Evolutionary conservation across 2,797 vertebrate genomes (phyloP), one percentile per base, ranked within the genome.

Genomic region (Brachymystax lenok): DNA sequence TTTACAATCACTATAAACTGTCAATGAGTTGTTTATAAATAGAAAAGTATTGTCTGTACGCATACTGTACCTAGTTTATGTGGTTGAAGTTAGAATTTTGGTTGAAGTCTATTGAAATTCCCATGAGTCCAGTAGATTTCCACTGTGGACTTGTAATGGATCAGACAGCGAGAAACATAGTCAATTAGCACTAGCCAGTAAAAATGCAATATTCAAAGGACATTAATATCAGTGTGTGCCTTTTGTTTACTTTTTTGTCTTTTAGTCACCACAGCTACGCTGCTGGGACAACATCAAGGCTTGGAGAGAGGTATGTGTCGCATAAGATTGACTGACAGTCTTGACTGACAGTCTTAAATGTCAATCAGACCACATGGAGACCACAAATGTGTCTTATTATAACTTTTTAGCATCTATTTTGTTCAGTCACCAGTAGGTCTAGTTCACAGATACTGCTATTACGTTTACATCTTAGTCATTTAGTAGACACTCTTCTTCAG

Each of bases 201-300:
- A 64, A 54, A 54, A 64, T 27, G 10, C 19, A 19, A 28, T 14
- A 64, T 10, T 27, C 63, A 1, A 27, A 56, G 24, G 24, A 12
- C 24, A 12, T 64, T 69, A 74, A 73, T 73, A 10, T 61, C 68
- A 8, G 27, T 64, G 33, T 28, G 7, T 68, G 21, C 12, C 64
- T 30, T 30, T 13, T 67, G 24, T 61, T n/a, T 50, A 66, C 66
- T 68, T 56, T 54, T 74, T 69, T 69, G 13, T 40, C 50, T 73
- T 6, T 67, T 83, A 98, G 97, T 95, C 82, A 91, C 94, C 71
- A 92, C 92, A 0, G 96, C 95, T 81, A 92, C 94, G 61, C 87
- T 94, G 17, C 90, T 98, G 66, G 97, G 96, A 54, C 89, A 28
- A 1, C 27, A 28, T 28, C 27, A 2, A 28, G 27, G 27, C 27